A percentile compares a stretch with the other conserved stretches of the same genome.
These are phyloP conservation scores for Etheostoma spectabile DNA, from an alignment of 2,113 vertebrate genomes.

Conservation along the genomic window DNA sequence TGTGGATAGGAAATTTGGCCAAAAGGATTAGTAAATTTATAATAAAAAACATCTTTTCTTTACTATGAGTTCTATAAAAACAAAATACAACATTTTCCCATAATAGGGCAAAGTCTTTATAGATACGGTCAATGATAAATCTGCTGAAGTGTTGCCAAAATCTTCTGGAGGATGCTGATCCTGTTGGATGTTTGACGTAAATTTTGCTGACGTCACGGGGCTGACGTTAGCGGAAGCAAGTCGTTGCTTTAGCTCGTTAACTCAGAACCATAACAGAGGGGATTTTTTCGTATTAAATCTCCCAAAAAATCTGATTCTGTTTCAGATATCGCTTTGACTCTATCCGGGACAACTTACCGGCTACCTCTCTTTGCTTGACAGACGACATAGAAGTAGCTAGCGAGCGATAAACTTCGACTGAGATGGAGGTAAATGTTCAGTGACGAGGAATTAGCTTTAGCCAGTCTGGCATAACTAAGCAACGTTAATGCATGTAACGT, in stretches of 20 bases:
- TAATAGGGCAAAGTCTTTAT: too few relatives aligned
- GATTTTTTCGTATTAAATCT: constrained; percentile 24
- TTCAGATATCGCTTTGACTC: not conserved
- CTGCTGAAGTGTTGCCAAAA: too few relatives aligned
- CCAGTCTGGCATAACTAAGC: constrained; percentile 5
- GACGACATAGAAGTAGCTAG: constrained; percentile 15
- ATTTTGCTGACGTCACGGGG: constrained; percentile 48
- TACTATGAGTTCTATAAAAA: too few relatives aligned
- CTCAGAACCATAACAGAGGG: constrained; percentile 61
- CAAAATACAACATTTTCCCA: too few relatives aligned
- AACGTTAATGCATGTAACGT: not conserved
- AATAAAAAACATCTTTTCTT: too few relatives aligned
- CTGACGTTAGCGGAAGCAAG: constrained; percentile 78
- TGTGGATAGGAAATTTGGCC: too few relatives aligned
- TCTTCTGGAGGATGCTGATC: constrained; percentile 2
- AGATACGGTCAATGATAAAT: too few relatives aligned
- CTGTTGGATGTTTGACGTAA: constrained; percentile 37
- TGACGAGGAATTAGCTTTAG: constrained; percentile 64
- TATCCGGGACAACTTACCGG: not conserved
- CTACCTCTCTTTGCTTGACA: not conserved
- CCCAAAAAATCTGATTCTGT: not conserved
- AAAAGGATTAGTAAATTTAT: too few relatives aligned
- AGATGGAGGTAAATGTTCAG: constrained; percentile 80
- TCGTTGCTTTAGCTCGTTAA: constrained; percentile 15
- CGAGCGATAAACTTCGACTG: constrained; percentile 16